phyloP scores from a whole-genome alignment of 2,113 vertebrate genomes.

The Brachyistius frenatus region DNA sequence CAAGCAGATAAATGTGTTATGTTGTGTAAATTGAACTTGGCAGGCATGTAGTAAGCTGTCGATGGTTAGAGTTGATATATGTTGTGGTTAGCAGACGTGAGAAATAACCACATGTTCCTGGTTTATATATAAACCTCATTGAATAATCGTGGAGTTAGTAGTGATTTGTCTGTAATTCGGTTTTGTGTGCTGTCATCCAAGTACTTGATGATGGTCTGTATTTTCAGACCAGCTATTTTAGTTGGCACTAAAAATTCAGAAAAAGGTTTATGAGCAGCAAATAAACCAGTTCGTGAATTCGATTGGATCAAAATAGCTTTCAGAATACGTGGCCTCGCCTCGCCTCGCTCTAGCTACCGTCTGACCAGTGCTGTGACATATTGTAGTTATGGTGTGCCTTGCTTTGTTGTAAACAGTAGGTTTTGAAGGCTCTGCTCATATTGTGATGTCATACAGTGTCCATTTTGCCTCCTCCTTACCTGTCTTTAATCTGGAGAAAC shows the following conservation, averaged over 20 bases:
- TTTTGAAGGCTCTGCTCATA: conserved; percentile 26
- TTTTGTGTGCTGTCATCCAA: conserved; percentile 19
- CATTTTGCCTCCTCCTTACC: not conserved
- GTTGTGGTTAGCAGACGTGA: conserved; percentile 28
- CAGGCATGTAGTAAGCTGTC: conserved; percentile 19
- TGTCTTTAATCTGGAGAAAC: conserved; percentile 1
- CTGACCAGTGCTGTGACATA: conserved; percentile 40
- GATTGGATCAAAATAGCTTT: conserved; percentile 10
- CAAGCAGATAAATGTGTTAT: conserved; percentile 33
- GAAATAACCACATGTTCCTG: conserved; percentile 10
- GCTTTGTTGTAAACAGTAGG: conserved; percentile 40
- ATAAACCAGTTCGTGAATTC: conserved; percentile 5
- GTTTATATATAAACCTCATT: conserved; percentile 25
- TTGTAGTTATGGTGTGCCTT: conserved; percentile 61
- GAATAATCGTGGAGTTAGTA: conserved; percentile 24
- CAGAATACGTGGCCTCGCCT: conserved; percentile 28
- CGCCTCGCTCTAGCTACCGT: conserved; percentile 32
- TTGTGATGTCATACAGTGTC: not conserved
- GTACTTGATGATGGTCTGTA: conserved; percentile 36
- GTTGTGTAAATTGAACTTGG: conserved; percentile 22
- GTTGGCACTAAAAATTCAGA: conserved; percentile 15
- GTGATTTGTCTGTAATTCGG: conserved; percentile 28
- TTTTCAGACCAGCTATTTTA: conserved; percentile 16
- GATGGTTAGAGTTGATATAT: conserved; percentile 27
- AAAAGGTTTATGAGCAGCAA: conserved; percentile 11